Evolutionary conservation across 1,140 invertebrate species (phyloP), one percentile per base, ranked within the genome.

Genomic region (Condylostylus longicornis): DNA sequence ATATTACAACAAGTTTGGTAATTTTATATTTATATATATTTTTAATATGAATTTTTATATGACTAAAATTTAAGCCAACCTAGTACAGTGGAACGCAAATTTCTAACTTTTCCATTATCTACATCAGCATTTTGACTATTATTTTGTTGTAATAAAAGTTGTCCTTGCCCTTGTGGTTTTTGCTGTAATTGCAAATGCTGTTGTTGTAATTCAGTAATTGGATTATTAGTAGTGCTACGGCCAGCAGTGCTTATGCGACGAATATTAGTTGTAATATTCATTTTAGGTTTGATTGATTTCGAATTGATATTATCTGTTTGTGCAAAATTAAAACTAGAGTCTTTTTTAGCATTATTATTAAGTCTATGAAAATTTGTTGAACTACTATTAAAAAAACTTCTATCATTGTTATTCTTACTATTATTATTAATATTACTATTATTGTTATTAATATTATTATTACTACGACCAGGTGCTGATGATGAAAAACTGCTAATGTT

Each of bases 31-130:
- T n/a, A n/a, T n/a, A n/a, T n/a, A n/a, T n/a, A n/a, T n/a, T n/a
- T n/a, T n/a, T n/a, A n/a, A n/a, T n/a, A n/a, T n/a, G n/a, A n/a
- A n/a, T n/a, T n/a, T n/a, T n/a, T n/a, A n/a, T n/a, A n/a, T n/a
- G n/a, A n/a, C 15, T 65, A 59, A 47, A 69, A 62, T 64, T 70
- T 70, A 67, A 75, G 65, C 71, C 72, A 75, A 64, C 59, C 71
- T 71, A 73, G 74, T 62, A 75, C 71, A 58, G 64, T 68, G 54
- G 68, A 67, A 62, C 70, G 73, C 49, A 65, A 58, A 52, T 71
- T 63, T 64, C 73, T 72, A 75, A 77, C 74, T 72, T 76, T 77
- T 61, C 67, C 66, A 57, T 61, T 68, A 53, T 61, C 54, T 51
- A 45, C 53, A 43, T 61, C 56, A 49, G 44, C 67, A 64, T 41